A percentile compares a stretch with the other conserved stretches of the same genome.
Evolutionary conservation across 2,113 vertebrate species (phyloP).

Genomic region (Pandion haliaetus): DNA sequence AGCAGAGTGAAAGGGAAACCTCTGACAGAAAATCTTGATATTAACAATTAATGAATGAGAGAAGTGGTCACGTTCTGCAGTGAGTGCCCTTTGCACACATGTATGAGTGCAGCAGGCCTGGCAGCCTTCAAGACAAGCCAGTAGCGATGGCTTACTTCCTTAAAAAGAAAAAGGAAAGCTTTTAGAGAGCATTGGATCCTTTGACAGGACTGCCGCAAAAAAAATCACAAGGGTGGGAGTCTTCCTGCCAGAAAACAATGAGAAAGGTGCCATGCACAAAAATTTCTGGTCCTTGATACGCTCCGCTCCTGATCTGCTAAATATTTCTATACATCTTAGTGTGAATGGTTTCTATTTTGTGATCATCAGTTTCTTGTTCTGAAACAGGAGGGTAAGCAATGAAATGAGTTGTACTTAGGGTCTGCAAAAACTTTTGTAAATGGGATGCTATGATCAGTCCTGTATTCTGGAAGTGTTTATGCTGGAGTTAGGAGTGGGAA

Average conservation of each 20-base stretch:
- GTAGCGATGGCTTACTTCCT: background rate
- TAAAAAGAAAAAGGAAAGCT: background rate
- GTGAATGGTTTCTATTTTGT: background rate
- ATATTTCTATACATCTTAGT: background rate
- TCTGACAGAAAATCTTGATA: slow-evolving; percentile 22
- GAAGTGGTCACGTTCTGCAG: background rate
- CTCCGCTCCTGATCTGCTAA: background rate
- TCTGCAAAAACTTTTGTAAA: background rate
- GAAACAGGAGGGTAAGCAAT: background rate
- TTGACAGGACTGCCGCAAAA: background rate
- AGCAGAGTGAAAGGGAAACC: slow-evolving; percentile 50
- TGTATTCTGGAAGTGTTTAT: background rate
- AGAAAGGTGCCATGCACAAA: background rate
- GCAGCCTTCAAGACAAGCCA: background rate
- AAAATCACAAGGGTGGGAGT: background rate
- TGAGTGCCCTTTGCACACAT: background rate
- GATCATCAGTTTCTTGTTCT: background rate
- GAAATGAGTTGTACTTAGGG: background rate
- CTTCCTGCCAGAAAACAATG: background rate
- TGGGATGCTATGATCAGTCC: background rate
- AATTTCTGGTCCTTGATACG: background rate
- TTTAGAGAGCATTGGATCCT: background rate
- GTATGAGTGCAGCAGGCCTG: background rate
- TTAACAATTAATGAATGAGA: slow-evolving; percentile 29
- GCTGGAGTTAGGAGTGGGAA: background rate